Base-by-base conservation (phyloP, 2,113 vertebrate genomes). In the Pelusios castaneus region DNA sequence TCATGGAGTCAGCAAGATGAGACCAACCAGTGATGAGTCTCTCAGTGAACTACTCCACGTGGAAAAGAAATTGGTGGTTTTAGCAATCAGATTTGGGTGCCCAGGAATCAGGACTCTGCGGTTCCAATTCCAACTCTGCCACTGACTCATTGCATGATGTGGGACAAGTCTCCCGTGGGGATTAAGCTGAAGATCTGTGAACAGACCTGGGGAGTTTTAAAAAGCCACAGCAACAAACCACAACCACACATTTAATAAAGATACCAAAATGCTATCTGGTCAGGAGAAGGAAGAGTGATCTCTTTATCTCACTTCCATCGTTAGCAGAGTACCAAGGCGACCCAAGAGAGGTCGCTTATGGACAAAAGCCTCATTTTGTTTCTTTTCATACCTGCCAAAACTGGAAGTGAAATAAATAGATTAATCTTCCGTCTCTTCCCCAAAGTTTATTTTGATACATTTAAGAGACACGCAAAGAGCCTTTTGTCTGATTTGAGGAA, bases 261-360 rank as follows among this genome's bases (percentile, higher is more conserved):
- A 93, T 87, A 94, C 95, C 34, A 88, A 83, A 94, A 91, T 56
- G 27, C 78, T 90, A 94, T 93, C 91, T 86, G 93, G 82, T 91
- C 90, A 80, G 60, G 84, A 92, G 56, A 38, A 90, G 52, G 84
- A 58, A 80, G 93, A 91, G 88, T 80, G 88, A 89, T 96, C 87
- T 97, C 94, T 97, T 91, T 94, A 96, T 97, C 95, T 89, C 92
- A 91, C 83, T 75, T 54, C 25, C 27, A 90, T 45, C 83, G 86
- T 80, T 91, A 90, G 95, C 92, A 92, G 94, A 92, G 96, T 31
- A 89, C 84, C 89, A 92, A 96, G 82, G 49, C 92, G 95, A 96
- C 75, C 67, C 14, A 38, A 38, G 60, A 89, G 63, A 81, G 91
- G 58, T 5, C 2, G 47, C 87, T 89, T 76, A 89, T 70, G 84